Conservation (phyloP, 2,113 vertebrate species). For the Carassius auratus region DNA sequence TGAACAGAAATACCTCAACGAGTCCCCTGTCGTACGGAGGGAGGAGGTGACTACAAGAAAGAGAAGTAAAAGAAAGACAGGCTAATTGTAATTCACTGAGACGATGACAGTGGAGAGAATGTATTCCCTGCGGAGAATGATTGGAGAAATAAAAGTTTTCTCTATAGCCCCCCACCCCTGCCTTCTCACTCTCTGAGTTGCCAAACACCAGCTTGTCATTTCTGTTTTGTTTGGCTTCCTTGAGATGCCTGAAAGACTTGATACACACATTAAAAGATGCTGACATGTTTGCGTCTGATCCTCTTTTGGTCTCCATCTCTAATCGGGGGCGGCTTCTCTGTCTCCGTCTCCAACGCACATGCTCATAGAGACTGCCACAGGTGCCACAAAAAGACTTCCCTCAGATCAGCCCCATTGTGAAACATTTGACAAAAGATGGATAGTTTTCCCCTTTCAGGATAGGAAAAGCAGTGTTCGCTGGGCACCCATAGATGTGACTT, state of each 20-base stretch:
- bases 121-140: constrained; percentile 56
- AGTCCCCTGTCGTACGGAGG: neutral
- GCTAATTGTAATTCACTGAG: constrained; percentile 65
- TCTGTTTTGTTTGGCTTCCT: constrained; percentile 73
- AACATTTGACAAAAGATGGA: constrained; percentile 58
- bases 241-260: constrained; percentile 68
- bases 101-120: constrained; percentile 54
- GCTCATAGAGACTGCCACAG: constrained; percentile 72
- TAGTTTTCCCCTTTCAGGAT: constrained; percentile 59
- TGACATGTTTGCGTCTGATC: constrained; percentile 73
- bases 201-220: constrained; percentile 67
- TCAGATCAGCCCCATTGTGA: constrained; percentile 63
- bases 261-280: constrained; percentile 69
- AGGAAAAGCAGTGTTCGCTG: constrained; percentile 44
- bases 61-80: constrained; percentile 39
- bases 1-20: constrained; percentile 28
- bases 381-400: constrained; percentile 59
- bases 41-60: constrained; percentile 27
- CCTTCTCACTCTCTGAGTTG: constrained; percentile 60
- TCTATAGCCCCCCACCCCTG: constrained; percentile 35
- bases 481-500: constrained; percentile 61
- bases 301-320: constrained; percentile 73
- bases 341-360: constrained; percentile 73
- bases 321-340: constrained; percentile 74
- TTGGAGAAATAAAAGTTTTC: constrained; percentile 60